Conservation (phyloP, 1,140 invertebrate species). For the Mactra quadrangularis region DNA sequence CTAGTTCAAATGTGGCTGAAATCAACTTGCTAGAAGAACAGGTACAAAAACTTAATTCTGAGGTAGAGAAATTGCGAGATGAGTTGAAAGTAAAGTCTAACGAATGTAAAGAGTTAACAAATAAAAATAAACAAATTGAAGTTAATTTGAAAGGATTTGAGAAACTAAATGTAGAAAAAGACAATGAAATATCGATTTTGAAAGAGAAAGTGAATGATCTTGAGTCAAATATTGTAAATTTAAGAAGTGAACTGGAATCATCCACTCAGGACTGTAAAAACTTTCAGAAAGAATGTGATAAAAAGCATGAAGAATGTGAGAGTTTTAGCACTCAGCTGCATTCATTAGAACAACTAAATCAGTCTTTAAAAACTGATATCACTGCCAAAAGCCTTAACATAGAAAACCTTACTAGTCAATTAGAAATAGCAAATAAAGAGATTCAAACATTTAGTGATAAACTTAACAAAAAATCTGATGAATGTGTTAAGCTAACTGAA, state of each 20-base stretch:
- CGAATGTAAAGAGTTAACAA: conserved; percentile 58
- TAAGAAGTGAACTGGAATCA: conserved; percentile 15
- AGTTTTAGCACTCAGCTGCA: conserved; percentile 39
- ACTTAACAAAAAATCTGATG: neutral
- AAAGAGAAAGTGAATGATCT: conserved; percentile 81
- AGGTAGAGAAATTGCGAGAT: conserved; percentile 32
- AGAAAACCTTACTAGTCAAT: conserved; percentile 11
- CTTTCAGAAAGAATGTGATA: conserved; percentile 39
- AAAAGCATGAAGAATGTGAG: conserved; percentile 54
- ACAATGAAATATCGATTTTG: conserved; percentile 64
- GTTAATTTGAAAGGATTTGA: conserved; percentile 24
- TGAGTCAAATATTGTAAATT: conserved; percentile 45
- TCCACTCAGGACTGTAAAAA: conserved; percentile 40
- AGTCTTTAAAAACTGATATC: conserved; percentile 15
- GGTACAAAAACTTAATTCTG: conserved; percentile 1
- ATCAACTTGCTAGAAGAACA: conserved; percentile 13
- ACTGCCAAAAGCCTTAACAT: conserved; percentile 8
- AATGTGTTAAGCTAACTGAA: conserved; percentile 6
- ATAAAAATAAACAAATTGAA: conserved; percentile 65
- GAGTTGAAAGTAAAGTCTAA: conserved; percentile 44
- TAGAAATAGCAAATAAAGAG: conserved; percentile 36
- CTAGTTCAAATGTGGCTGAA: neutral
- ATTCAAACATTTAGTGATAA: conserved; percentile 11
- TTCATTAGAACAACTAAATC: conserved; percentile 40
- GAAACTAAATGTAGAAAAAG: conserved; percentile 40